Percentiles rank a stretch among this genome's conserved stretches.
Conservation (phyloP, 2,888 invertebrate species). For the Lepidochitona cinerea region DNA sequence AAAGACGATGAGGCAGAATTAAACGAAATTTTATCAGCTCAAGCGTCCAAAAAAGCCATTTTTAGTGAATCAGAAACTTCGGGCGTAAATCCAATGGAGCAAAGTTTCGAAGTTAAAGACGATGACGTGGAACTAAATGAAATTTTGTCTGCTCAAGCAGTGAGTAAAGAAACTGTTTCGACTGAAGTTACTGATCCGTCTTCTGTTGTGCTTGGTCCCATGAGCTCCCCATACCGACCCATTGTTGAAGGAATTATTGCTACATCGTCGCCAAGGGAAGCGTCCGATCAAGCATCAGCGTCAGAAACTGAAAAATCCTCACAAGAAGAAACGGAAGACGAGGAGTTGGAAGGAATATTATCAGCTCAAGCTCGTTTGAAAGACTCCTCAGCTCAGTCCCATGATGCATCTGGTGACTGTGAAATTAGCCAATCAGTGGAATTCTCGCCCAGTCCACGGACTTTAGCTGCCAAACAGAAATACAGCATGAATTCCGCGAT, state of each 20-base stretch:
- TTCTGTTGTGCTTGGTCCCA: too few species aligned
- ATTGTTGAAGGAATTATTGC: too few species aligned
- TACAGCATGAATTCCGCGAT: not conserved
- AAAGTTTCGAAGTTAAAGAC: not conserved
- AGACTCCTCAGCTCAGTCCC: not conserved
- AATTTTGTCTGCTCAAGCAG: not conserved
- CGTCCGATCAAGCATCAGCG: not conserved
- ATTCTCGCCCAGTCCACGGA: not conserved
- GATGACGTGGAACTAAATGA: too few species aligned
- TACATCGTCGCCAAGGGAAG: too few species aligned
- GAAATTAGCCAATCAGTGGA: not conserved
- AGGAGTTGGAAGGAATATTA: conserved; percentile 19
- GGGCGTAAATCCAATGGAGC: too few species aligned
- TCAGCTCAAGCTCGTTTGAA: conserved; percentile 25
- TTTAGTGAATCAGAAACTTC: not conserved
- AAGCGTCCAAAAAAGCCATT: not conserved
- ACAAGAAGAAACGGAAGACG: conserved; percentile 13
- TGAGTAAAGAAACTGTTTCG: not conserved
- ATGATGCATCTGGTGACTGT: not conserved
- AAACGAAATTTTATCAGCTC: conserved; percentile 18
- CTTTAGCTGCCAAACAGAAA: not conserved
- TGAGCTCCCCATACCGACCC: too few species aligned
- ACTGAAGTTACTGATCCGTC: too few species aligned
- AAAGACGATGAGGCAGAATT: conserved; percentile 38
- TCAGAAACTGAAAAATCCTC: not conserved